phyloP scores from a whole-genome alignment of 1,140 invertebrate genomes.

The Dermatophagoides farinae region DNA sequence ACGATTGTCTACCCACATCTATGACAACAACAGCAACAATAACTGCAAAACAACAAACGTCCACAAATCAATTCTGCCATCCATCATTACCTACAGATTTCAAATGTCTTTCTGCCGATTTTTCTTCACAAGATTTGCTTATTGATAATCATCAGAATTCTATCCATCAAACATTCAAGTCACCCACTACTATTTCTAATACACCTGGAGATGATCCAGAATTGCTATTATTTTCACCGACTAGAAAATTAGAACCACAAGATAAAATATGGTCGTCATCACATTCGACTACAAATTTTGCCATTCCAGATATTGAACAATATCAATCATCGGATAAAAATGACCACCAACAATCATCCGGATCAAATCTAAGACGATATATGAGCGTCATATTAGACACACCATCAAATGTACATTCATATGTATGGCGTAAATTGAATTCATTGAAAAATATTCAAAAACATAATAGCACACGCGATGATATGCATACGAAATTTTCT shows the following conservation, averaged over 20 bases:
- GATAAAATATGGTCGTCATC: background rate
- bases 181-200: too few relatives aligned
- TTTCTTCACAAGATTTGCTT: slow-evolving; percentile 3
- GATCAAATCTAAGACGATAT: background rate
- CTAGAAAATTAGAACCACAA: too few relatives aligned
- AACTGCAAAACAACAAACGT: too few relatives aligned
- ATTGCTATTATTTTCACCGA: too few relatives aligned
- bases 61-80: too few relatives aligned
- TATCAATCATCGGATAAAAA: too few relatives aligned
- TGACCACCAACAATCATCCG: too few relatives aligned
- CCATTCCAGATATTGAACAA: too few relatives aligned
- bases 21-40: too few relatives aligned
- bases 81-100: background rate
- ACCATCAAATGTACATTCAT: background rate
- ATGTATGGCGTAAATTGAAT: background rate
- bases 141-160: background rate
- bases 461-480: background rate
- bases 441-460: background rate
- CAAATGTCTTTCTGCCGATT: slow-evolving; percentile 1
- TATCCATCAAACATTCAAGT: too few relatives aligned
- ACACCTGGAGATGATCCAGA: too few relatives aligned
- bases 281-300: background rate
- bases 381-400: background rate
- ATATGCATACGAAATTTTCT: background rate
- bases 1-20: too few relatives aligned